Percentiles rank a stretch among this genome's conserved stretches.
These are phyloP conservation scores for Cromileptes altivelis DNA, from an alignment of 2,113 vertebrate genomes.

Conservation along the genomic window DNA sequence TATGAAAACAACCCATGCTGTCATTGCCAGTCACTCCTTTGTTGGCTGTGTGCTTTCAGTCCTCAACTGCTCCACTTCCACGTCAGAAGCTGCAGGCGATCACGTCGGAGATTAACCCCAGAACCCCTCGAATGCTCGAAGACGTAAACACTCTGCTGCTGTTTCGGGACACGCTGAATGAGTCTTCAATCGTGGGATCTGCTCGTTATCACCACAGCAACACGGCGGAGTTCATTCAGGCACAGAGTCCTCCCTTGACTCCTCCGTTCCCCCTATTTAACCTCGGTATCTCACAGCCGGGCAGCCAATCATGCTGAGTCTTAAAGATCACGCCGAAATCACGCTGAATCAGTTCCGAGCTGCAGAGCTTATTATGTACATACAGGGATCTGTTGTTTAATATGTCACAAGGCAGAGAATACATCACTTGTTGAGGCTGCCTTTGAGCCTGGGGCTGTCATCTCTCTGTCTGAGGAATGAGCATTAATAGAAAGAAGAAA, in stretches of 20 bases:
- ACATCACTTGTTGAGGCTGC: conserved; percentile 12
- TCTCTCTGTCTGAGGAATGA: neutral
- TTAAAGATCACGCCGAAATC: conserved; percentile 33
- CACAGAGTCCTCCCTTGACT: conserved; percentile 47
- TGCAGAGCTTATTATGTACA: conserved; percentile 23
- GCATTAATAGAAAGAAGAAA: neutral
- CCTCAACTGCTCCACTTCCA: conserved; percentile 22
- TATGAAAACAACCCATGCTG: conserved; percentile 50
- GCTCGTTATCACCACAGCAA: conserved; percentile 68
- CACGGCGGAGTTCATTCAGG: conserved; percentile 48
- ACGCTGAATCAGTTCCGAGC: conserved; percentile 17
- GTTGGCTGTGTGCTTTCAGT: conserved; percentile 3
- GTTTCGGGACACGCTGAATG: conserved; percentile 11
- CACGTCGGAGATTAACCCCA: conserved; percentile 35
- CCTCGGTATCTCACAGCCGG: conserved; percentile 29
- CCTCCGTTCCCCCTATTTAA: conserved; percentile 21
- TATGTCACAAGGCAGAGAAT: conserved; percentile 12
- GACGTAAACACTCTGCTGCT: conserved; percentile 23
- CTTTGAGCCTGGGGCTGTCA: neutral
- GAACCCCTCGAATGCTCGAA: conserved; percentile 11
- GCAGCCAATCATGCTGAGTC: conserved; percentile 14
- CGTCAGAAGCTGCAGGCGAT: neutral
- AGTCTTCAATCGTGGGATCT: conserved; percentile 24
- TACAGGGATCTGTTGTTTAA: conserved; percentile 37
- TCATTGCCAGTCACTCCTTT: conserved; percentile 23